These are phyloP conservation scores for Hoplodrina ambigua DNA, from an alignment of 2,888 invertebrate genomes.

Conservation along the genomic window DNA sequence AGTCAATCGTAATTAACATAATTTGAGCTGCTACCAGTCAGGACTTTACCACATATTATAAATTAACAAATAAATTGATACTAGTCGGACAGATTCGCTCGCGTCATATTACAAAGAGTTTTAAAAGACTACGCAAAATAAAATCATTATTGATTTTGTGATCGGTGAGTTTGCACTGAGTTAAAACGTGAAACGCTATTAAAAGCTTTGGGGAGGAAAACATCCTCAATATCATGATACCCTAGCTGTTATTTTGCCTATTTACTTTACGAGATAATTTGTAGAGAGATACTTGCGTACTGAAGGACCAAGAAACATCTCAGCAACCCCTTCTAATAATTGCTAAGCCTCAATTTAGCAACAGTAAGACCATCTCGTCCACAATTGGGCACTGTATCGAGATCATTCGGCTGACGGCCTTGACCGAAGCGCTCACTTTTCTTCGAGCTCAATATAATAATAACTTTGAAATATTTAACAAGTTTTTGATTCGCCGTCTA, in stretches of 20 bases:
- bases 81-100: background rate
- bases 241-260: too few species aligned
- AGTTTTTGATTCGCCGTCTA: slow-evolving; percentile 36
- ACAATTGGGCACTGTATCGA: slow-evolving; percentile 45
- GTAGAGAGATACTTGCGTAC: too few species aligned
- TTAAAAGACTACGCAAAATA: background rate
- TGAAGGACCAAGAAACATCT: background rate
- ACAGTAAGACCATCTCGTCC: slow-evolving; percentile 30
- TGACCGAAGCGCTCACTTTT: slow-evolving; percentile 60
- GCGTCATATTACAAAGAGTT: background rate
- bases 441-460: slow-evolving; percentile 34
- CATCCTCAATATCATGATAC: too few species aligned
- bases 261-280: too few species aligned
- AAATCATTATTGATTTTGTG: background rate
- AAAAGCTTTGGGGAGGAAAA: too few species aligned
- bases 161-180: background rate
- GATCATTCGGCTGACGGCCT: slow-evolving; percentile 56
- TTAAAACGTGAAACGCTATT: too few species aligned
- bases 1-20: background rate
- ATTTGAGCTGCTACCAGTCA: background rate
- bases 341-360: slow-evolving; percentile 18
- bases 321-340: slow-evolving; percentile 23
- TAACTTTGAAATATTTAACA: slow-evolving; percentile 47
- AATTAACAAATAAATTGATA: background rate
- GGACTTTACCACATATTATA: background rate